These are phyloP conservation scores for Crotalus viridis DNA, from an alignment of 2,113 vertebrate genomes.

Conservation along the genomic window DNA sequence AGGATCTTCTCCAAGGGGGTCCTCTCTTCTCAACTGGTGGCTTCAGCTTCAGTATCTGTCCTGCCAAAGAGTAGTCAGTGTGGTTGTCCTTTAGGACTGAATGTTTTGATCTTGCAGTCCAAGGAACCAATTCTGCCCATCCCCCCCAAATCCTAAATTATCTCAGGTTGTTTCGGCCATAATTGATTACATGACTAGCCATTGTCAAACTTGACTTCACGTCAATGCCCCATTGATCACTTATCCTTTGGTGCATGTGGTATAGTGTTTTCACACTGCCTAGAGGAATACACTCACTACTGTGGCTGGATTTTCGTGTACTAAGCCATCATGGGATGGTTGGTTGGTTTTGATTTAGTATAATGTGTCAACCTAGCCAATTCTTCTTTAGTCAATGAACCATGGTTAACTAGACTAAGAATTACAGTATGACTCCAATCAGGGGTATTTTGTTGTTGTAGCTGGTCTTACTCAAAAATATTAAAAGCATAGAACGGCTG, in stretches of 20 bases:
- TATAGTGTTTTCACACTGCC: background rate
- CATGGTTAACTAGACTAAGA: background rate
- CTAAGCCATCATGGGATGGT: background rate
- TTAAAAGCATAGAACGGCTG: constrained; percentile 30
- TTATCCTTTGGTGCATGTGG: background rate
- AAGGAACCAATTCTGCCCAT: background rate
- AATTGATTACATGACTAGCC: background rate
- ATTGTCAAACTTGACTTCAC: background rate
- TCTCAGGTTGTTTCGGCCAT: background rate
- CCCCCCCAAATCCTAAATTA: background rate
- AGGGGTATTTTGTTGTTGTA: constrained; percentile 8
- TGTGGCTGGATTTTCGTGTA: background rate
- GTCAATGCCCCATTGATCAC: background rate
- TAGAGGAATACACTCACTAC: background rate
- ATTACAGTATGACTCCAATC: background rate
- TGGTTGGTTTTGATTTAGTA: background rate
- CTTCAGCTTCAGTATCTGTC: background rate
- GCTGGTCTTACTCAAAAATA: constrained; percentile 35
- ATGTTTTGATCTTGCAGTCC: background rate
- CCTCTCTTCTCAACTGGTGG: background rate
- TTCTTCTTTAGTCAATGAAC: background rate
- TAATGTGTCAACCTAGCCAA: background rate
- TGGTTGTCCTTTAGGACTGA: background rate
- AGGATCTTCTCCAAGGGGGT: background rate
- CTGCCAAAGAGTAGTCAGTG: background rate